Conservation (phyloP, 1,140 invertebrate genomes). For the Branchinecta lynchi region DNA sequence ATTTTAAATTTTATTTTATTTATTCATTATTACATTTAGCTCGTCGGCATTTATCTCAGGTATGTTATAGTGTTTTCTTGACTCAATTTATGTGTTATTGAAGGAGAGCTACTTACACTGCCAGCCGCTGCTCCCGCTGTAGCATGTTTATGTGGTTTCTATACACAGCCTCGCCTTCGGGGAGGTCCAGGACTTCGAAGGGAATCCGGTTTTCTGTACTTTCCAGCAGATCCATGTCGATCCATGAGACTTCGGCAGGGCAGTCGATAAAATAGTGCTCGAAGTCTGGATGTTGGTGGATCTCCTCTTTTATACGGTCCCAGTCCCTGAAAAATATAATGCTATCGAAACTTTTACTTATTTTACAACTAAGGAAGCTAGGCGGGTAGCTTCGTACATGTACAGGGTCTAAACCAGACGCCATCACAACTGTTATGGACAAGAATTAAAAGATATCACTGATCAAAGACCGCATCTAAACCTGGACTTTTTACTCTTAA, state of each 20-base stretch:
- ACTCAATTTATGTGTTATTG: no score
- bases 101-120: constrained; percentile 54
- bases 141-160: constrained; percentile 77
- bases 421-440: not conserved
- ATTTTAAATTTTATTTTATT: no score
- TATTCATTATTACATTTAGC: no score
- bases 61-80: no score
- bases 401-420: not conserved
- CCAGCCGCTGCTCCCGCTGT: constrained; percentile 72
- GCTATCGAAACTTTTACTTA: constrained; percentile 12
- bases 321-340: constrained; percentile 49
- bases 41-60: no score
- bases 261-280: constrained; percentile 76
- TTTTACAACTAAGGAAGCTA: constrained; percentile 14
- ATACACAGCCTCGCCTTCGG: constrained; percentile 78
- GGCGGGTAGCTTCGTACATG: not conserved
- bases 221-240: constrained; percentile 52
- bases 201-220: constrained; percentile 61
- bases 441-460: not conserved
- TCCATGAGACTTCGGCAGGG: constrained; percentile 59
- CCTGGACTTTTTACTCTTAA: no score
- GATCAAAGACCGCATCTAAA: not conserved
- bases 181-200: constrained; percentile 72
- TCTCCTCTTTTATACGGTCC: constrained; percentile 60
- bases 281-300: constrained; percentile 74